Evolutionary conservation across 2,113 vertebrate genomes (phyloP), one percentile per base, ranked within the genome.

Genomic region (Rostratula benghalensis): DNA sequence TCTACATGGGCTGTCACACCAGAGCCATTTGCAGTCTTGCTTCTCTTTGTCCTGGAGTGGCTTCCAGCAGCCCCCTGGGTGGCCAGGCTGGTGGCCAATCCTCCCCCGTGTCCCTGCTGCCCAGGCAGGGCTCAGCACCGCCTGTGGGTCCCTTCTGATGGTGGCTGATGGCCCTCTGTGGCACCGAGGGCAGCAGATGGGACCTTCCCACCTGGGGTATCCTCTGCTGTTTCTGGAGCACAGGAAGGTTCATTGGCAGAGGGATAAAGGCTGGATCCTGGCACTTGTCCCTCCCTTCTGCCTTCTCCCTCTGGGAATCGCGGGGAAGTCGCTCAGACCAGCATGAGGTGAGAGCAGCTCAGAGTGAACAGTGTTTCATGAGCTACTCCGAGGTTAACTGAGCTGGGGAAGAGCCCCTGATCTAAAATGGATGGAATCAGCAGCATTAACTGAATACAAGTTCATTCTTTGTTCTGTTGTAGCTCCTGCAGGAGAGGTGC

Each of bases 241-340:
- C 2, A 10, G 7, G 7, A 23, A 24, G 51, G 2, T 59, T 56
- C 54, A 30, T 3, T n/a, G 69, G 11, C 8, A 22, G 50, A 35
- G 46, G 1, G 27, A 17, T 17, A 7, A 19, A 25, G 57, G 31
- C 79, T 51, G 63, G 31, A 27, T 67, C 53, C 46, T 41, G 69
- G 43, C n/a, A 9, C 65, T 31, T 0, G 0, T 24, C 5, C 61
- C 11, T 31, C 46, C 20, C 43, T 0, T 2, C 13, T 64, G 70
- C 41, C 74, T 83, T 71, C 48, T 54, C 33, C 53, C 79, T 57
- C 23, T 4, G 13, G 65, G 41, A 30, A 15, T 35, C 18, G 4
- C 53, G 19, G 27, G 0, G 1, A 68, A 59, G 65, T 13, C 2
- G 1, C 43, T 65, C 65, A 79, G 6, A 90, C 43, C 0, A 35